Conservation (phyloP, 1,140 invertebrate genomes). For the Arctopsyche grandis region DNA sequence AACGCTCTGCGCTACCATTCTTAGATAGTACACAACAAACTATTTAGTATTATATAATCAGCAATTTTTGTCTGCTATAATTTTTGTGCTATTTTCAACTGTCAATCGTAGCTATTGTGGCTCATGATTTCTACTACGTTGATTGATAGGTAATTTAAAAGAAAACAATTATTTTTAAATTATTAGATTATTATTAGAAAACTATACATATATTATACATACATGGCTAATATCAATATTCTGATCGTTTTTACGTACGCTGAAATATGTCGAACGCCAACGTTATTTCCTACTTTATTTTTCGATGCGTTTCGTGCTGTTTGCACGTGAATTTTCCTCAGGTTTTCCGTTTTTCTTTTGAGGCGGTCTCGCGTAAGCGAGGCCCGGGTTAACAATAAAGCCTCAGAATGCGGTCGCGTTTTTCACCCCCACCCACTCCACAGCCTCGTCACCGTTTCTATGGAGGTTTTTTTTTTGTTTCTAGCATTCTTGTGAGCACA, state of each 20-base stretch:
- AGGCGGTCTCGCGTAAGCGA: background rate
- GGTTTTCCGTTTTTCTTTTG: constrained; percentile 19
- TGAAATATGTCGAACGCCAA: no score
- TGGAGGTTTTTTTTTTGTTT: background rate
- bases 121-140: no score
- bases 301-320: constrained; percentile 1
- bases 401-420: constrained; percentile 26
- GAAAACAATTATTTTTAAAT: no score
- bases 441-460: constrained; percentile 3
- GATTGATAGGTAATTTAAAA: no score
- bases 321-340: constrained; percentile 18
- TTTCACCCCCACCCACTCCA: background rate
- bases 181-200: background rate
- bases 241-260: no score
- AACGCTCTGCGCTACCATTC: no score
- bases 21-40: no score
- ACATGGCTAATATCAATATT: background rate
- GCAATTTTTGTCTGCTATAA: no score
- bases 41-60: no score
- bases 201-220: background rate
- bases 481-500: background rate
- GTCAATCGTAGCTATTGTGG: no score
- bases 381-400: constrained; percentile 25
- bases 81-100: no score
- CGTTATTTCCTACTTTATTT: background rate